Conservation (phyloP, 2,113 vertebrate species). For the Lontra canadensis region DNA sequence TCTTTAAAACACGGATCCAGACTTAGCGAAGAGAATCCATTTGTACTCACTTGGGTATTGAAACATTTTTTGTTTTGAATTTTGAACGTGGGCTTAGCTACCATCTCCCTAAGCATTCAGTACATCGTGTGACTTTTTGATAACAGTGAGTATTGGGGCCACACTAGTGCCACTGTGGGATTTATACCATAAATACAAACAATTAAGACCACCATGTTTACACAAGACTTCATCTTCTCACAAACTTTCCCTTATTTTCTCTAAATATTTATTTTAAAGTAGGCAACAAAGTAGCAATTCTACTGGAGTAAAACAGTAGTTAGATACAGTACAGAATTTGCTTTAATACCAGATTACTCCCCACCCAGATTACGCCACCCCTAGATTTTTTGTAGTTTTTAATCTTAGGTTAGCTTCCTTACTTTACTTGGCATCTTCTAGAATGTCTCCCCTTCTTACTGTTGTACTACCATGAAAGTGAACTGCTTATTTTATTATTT, state of each 20-base stretch:
- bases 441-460: not conserved
- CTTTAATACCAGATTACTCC: not conserved
- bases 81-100: not conserved
- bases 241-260: slow-evolving; percentile 6
- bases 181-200: slow-evolving; percentile 40
- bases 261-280: slow-evolving; percentile 54
- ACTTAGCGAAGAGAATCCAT: not conserved
- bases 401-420: not conserved
- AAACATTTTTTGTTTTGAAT: slow-evolving; percentile 38
- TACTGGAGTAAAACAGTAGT: not conserved
- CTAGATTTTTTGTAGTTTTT: not conserved
- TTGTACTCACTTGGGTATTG: not conserved
- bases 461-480: not conserved
- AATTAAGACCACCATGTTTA: not conserved
- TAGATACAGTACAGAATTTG: not conserved
- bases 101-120: not conserved
- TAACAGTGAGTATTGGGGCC: not conserved
- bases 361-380: too few species aligned
- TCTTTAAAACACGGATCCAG: slow-evolving; percentile 13
- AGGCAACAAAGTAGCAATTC: slow-evolving; percentile 24
- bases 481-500: slow-evolving; percentile 35
- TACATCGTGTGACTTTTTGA: not conserved
- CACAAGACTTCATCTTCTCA: slow-evolving; percentile 38
- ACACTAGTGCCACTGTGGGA: not conserved
- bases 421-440: not conserved